Base-by-base conservation (phyloP, 2,113 vertebrate genomes). In the Xerus inauris region DNA sequence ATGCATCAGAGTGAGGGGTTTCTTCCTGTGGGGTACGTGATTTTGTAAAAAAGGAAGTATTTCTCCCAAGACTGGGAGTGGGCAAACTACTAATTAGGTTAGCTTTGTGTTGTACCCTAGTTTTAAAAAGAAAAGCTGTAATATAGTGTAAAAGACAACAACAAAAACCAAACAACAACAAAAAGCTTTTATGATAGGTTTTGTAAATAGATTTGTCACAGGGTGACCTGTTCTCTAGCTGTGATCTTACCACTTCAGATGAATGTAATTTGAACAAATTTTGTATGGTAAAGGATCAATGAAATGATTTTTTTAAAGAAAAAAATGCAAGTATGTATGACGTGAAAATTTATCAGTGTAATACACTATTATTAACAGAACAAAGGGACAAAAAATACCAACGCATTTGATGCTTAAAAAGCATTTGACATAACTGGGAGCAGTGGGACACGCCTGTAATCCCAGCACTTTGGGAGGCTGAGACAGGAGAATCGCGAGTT, bases 211-310 rank as follows among this genome's bases (percentile, higher is more conserved):
- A 98, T 98, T 99, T 98, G 98, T 98, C 98, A 98, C 98, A 98
- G 98, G 98, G 97, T 98, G 98, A 98, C 98, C 98, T 98, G 98
- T 98, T 98, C 98, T 98, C 97, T 98, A 99, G 98, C 98, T 98
- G 98, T 99, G 98, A 98, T 98, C 98, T 98, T 98, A 99, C 98
- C 98, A 99, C 98, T 99, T 99, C 98, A 98, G 97, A 99, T 98
- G 98, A 98, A 98, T 99, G 98, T 99, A 98, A 98, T 99, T 99
- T 99, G 98, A 98, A 98, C 98, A 98, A 98, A 98, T 99, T 99
- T 99, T 99, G 99, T 99, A 99, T 98, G 99, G 98, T 98, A 98
- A 98, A 98, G 98, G 98, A 98, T 98, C 98, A 99, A 99, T 99
- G 99, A 99, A 99, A 98, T 94, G 75, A 98, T 98, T 99, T 99